These are phyloP conservation scores for Hydrocynus forskahlii DNA, from an alignment of 2,797 vertebrate genomes.

Conservation along the genomic window DNA sequence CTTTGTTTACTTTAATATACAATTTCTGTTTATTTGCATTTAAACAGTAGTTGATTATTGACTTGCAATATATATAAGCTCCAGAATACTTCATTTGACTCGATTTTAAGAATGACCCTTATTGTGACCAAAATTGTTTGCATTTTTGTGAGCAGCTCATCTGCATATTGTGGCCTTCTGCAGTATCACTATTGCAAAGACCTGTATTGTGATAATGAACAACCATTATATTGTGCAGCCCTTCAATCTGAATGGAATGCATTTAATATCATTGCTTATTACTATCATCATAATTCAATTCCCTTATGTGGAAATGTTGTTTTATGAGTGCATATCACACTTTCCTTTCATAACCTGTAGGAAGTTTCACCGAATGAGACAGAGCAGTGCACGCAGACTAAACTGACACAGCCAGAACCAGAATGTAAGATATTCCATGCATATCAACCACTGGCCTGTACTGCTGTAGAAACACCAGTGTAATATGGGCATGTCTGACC, in stretches of 20 bases:
- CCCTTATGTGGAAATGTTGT: not conserved
- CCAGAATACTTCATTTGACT: not conserved
- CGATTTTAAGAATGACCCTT: not conserved
- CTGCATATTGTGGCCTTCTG: not conserved
- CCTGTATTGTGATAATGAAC: not conserved
- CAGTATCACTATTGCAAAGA: not conserved
- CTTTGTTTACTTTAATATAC: too few relatives aligned
- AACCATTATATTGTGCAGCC: not conserved
- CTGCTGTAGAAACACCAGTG: not conserved
- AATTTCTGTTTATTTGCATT: too few relatives aligned
- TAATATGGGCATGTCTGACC: constrained; percentile 11
- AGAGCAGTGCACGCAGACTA: not conserved
- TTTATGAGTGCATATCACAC: constrained; percentile 31
- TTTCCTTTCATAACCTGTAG: not conserved
- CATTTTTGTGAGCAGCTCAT: not conserved
- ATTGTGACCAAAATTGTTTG: not conserved
- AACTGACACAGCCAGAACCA: constrained; percentile 19
- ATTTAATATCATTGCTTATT: constrained; percentile 12
- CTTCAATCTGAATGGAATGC: not conserved
- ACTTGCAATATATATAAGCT: not conserved
- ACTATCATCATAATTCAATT: constrained; percentile 38
- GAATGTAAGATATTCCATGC: constrained; percentile 63
- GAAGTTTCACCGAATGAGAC: not conserved
- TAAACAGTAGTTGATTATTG: too few relatives aligned
- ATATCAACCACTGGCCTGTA: constrained; percentile 63